phyloP scores from a whole-genome alignment of 2,797 vertebrate genomes.

The Sphenodon punctatus region DNA sequence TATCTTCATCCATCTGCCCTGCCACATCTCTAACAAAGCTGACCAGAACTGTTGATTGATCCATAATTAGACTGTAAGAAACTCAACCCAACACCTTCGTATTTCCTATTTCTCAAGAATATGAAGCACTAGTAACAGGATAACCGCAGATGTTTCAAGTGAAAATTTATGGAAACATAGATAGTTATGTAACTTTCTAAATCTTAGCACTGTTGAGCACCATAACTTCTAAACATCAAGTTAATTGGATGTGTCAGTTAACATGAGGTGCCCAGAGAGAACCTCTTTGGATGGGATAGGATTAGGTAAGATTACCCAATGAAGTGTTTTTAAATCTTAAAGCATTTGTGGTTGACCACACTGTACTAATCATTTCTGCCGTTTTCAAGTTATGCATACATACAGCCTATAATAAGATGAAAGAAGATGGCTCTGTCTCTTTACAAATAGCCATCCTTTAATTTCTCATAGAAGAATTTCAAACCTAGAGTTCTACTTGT shows the following conservation, averaged over 20 bases:
- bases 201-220: conserved; percentile 54
- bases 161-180: neutral
- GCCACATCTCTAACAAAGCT: neutral
- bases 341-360: conserved; percentile 69
- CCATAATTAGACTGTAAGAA: neutral
- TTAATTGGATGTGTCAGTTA: conserved; percentile 83
- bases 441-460: neutral
- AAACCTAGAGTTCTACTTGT: conserved; percentile 1
- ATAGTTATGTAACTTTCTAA: neutral
- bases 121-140: neutral
- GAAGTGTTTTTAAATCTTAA: conserved; percentile 68
- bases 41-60: neutral
- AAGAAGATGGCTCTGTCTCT: neutral
- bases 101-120: neutral
- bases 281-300: conserved; percentile 79
- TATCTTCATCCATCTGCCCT: neutral
- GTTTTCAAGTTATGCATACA: conserved; percentile 20
- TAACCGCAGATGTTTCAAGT: neutral
- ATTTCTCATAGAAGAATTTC: conserved; percentile 7
- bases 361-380: conserved; percentile 56
- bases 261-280: conserved; percentile 79
- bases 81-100: too few species aligned
- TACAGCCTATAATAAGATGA: neutral
- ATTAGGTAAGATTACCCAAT: conserved; percentile 80
- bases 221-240: conserved; percentile 72